Evolutionary conservation across 2,113 vertebrate species (phyloP).

Genomic region (Meriones unguiculatus): DNA sequence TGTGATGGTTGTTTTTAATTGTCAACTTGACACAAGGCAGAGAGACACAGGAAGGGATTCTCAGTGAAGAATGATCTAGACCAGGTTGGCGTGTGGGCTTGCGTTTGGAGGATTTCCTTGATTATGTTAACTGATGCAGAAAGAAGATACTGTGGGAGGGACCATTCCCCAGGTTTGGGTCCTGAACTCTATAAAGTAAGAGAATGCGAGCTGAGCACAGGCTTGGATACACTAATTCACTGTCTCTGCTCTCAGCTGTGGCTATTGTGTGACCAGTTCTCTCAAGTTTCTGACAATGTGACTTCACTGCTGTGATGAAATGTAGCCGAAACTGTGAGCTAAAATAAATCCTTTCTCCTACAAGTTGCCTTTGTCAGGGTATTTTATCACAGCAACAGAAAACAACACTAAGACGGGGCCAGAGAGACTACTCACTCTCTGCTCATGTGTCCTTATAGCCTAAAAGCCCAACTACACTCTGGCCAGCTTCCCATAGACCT

Average conservation of each 20-base stretch:
- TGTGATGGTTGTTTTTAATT: neutral
- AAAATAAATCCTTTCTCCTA: neutral
- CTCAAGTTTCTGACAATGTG: neutral
- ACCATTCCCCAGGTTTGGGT: neutral
- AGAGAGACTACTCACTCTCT: neutral
- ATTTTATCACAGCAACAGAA: neutral
- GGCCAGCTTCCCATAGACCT: constrained; percentile 34
- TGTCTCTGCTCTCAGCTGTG: neutral
- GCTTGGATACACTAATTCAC: neutral
- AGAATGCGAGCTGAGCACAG: neutral
- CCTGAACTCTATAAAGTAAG: neutral
- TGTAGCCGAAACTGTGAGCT: too few relatives aligned
- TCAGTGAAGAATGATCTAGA: neutral
- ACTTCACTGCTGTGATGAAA: neutral
- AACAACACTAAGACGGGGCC: neutral
- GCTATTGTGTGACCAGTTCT: neutral
- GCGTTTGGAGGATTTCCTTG: neutral
- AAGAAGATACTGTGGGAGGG: neutral
- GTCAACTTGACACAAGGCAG: neutral
- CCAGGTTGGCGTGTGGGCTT: neutral
- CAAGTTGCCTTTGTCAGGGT: neutral
- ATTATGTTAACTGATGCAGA: neutral
- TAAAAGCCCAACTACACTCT: neutral
- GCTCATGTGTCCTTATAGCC: neutral
- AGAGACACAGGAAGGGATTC: neutral